Evolutionary conservation across 2,113 vertebrate species (phyloP), one percentile per base, ranked within the genome.

Genomic region (Dromaius novaehollandiae): DNA sequence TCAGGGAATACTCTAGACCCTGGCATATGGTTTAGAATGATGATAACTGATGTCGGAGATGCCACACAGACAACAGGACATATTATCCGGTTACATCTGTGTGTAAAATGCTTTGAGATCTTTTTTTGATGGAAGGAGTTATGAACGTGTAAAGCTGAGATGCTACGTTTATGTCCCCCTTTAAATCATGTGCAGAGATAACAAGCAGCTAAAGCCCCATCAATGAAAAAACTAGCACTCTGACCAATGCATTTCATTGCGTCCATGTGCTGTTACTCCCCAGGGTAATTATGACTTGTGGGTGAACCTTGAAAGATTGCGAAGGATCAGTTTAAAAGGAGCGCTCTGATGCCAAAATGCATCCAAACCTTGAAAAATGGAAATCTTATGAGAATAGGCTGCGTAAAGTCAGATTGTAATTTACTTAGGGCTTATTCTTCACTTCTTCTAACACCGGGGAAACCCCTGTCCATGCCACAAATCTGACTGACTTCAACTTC

Each of bases 41-140:
- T 85, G 94, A 88, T 79, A 93, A 85, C 95, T 11, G 24, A 91
- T 90, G 93, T 18, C 89, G 79, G 88, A 97, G 85, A 95, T 95
- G 93, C 94, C 97, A 93, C 88, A 91, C 73, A 95, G 96, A 95
- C 96, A 96, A 95, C 95, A 95, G 95, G 96, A 91, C 65, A 76
- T 83, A 71, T 77, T 91, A 95, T 96, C 96, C 30, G 7, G 75
- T 94, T 97, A 94, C 91, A 97, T 93, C 95, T 90, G 89, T 91
- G 94, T 4, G 32, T 95, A 97, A 96, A 95, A 95, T 86, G 85
- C 91, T 90, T 93, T 0, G 15, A 90, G 95, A 94, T 91, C 80
- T 93, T 60, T 58, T 60, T 97, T 68, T 88, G 87, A 94, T 86
- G 89, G 95, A 95, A 91, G 68, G 60, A 86, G 71, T 86, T 93